Evolutionary conservation across 2,113 vertebrate genomes (phyloP).

Genomic region (Condylura cristata): DNA sequence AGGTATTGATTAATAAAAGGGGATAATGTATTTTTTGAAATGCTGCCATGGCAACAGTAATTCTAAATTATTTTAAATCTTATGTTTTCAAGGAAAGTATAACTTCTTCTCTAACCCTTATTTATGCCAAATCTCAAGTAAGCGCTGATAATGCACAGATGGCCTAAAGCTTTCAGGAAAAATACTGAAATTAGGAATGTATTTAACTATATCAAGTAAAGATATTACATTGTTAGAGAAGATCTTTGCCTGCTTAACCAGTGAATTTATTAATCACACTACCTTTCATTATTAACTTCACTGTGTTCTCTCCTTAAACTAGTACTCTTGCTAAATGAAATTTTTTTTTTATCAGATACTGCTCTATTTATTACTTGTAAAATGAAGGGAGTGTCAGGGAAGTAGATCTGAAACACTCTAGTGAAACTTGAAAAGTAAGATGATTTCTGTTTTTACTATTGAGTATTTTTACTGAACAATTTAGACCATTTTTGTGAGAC

Average conservation of each 20-base stretch:
- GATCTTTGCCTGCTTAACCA: not conserved
- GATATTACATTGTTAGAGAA: not conserved
- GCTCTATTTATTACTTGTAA: not conserved
- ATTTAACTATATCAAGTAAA: not conserved
- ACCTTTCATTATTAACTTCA: not conserved
- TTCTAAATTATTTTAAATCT: not conserved
- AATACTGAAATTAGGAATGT: not conserved
- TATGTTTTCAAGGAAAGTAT: not conserved
- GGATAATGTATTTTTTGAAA: not conserved
- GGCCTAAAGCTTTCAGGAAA: not conserved
- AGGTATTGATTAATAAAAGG: too few relatives aligned
- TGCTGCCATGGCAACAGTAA: not conserved
- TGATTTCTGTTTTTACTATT: not conserved
- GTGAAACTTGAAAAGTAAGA: not conserved
- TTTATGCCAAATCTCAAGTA: not conserved
- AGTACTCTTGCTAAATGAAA: not conserved
- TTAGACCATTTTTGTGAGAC: not conserved
- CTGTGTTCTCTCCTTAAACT: not conserved
- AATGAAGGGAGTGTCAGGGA: not conserved
- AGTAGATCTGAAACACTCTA: not conserved
- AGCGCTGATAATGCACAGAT: not conserved
- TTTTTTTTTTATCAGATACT: not conserved
- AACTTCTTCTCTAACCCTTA: not conserved
- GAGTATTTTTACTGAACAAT: conserved; percentile 13
- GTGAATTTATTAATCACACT: not conserved